Conservation (phyloP, 2,888 invertebrate genomes). For the Stenotaenia linearis region DNA sequence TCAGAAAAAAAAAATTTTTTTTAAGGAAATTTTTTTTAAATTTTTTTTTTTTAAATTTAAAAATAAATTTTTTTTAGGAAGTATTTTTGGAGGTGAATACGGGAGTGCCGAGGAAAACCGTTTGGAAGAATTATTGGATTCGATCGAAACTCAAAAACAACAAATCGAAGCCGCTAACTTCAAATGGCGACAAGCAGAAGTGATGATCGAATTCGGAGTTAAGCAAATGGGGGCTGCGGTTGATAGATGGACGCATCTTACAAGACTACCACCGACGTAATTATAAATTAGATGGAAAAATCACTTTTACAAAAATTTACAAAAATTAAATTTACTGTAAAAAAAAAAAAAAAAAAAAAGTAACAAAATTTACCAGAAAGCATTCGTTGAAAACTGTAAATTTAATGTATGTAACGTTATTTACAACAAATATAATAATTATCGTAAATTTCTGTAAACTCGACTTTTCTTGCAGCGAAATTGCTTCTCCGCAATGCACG, state of each 20-base stretch:
- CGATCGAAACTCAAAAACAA: constrained; percentile 50
- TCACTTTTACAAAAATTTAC: too few relatives aligned
- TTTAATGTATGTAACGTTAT: too few relatives aligned
- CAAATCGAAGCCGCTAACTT: constrained; percentile 51
- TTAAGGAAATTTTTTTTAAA: too few relatives aligned
- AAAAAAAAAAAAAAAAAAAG: background rate
- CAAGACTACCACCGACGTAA: constrained; percentile 45
- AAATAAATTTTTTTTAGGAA: background rate
- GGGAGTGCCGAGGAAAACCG: constrained; percentile 52
- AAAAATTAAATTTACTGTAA: too few relatives aligned
- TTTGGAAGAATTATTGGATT: constrained; percentile 51
- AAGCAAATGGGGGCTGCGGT: constrained; percentile 51
- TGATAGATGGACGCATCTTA: constrained; percentile 47
- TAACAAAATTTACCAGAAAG: too few relatives aligned
- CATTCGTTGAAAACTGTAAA: too few relatives aligned
- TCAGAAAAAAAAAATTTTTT: background rate
- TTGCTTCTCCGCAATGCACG: too few relatives aligned
- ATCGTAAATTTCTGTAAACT: too few relatives aligned
- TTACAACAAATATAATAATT: too few relatives aligned
- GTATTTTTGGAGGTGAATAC: constrained; percentile 52
- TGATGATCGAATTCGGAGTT: constrained; percentile 51
- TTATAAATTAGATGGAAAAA: too few relatives aligned
- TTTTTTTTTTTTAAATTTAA: background rate
- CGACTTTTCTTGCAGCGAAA: too few relatives aligned
- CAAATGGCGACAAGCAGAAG: constrained; percentile 51